phyloP scores from a whole-genome alignment of 2,888 invertebrate species.

The Panzeria rudis region DNA sequence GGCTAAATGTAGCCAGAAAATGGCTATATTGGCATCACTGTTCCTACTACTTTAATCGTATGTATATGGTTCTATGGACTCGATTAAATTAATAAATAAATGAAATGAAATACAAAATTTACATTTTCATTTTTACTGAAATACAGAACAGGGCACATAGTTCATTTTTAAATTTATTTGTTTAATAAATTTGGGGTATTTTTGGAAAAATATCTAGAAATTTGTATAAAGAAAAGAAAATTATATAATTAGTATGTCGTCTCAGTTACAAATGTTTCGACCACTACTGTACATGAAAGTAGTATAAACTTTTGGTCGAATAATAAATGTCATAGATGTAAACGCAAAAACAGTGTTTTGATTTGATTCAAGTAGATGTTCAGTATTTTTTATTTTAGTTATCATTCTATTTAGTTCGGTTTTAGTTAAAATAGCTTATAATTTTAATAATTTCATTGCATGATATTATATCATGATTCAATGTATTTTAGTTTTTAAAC shows the following conservation, averaged over 20 bases:
- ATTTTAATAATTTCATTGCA: background rate
- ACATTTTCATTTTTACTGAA: no score
- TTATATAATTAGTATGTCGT: background rate
- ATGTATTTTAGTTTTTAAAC: background rate
- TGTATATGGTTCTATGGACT: no score
- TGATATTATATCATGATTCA: background rate
- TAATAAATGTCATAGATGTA: constrained; percentile 4
- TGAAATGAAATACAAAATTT: no score
- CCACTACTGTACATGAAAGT: background rate
- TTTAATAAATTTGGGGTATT: background rate
- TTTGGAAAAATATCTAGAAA: background rate
- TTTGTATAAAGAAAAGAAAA: background rate
- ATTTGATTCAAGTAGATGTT: constrained; percentile 11
- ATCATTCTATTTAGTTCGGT: constrained; percentile 2
- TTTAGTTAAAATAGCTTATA: background rate
- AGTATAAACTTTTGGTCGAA: constrained; percentile 29
- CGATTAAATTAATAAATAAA: no score
- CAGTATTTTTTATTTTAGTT: constrained; percentile 12
- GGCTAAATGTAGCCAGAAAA: no score
- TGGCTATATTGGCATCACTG: no score
- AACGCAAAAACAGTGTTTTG: constrained; percentile 14
- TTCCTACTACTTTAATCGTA: no score
- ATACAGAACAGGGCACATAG: no score
- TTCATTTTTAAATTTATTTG: no score
- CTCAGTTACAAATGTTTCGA: background rate